Evolutionary conservation across 1,140 invertebrate genomes (phyloP).

Genomic region (Coptotermes formosanus): DNA sequence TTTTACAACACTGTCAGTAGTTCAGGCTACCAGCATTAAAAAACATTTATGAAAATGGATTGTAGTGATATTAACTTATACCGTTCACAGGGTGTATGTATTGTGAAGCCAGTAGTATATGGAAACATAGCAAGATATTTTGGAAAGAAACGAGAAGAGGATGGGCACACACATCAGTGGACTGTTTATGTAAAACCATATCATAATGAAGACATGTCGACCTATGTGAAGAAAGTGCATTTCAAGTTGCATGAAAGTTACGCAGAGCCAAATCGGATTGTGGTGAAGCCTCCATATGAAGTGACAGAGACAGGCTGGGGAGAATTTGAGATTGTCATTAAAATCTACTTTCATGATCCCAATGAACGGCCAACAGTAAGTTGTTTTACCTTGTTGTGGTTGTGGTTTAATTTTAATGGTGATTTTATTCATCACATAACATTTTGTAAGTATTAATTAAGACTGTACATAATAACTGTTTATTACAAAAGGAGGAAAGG

Average conservation of each 20-base stretch:
- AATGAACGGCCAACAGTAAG: constrained; percentile 86
- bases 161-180: constrained; percentile 99
- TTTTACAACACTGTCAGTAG: too few species aligned
- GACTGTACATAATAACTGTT: too few species aligned
- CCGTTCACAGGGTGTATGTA: constrained; percentile 72
- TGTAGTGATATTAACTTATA: constrained; percentile 31
- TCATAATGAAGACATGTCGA: constrained; percentile 89
- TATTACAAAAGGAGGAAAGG: too few species aligned
- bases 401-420: not conserved
- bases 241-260: constrained; percentile 99
- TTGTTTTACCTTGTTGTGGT: constrained; percentile 36
- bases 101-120: constrained; percentile 96
- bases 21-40: too few species aligned
- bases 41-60: not conserved
- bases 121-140: constrained; percentile 95
- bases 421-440: too few species aligned
- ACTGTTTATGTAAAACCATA: constrained; percentile 97
- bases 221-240: constrained; percentile 94
- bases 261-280: constrained; percentile 87
- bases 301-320: constrained; percentile 99
- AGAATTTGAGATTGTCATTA: constrained; percentile 98
- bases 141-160: constrained; percentile 96
- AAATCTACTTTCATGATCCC: constrained; percentile 96
- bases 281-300: constrained; percentile 95
- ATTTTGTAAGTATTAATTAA: too few species aligned